A percentile compares a stretch with the other conserved stretches of the same genome.
These are phyloP conservation scores for Daboia siamensis DNA, from an alignment of 2,113 vertebrate genomes.

Conservation along the genomic window DNA sequence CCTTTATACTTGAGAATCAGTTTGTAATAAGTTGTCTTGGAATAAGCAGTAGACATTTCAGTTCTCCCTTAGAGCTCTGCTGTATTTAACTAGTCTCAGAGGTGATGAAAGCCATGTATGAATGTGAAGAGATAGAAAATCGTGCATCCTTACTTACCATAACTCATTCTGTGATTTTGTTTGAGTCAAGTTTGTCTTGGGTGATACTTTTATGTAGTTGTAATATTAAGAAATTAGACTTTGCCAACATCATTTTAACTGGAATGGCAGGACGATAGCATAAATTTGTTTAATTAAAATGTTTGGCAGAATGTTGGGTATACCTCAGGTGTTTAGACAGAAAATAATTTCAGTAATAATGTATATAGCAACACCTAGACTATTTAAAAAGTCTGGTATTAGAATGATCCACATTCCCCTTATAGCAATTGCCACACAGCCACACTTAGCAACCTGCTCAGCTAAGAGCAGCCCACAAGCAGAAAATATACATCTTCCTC, in stretches of 20 bases:
- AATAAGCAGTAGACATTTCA: not conserved
- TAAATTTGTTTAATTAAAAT: not conserved
- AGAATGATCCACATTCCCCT: not conserved
- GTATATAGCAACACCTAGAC: not conserved
- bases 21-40: not conserved
- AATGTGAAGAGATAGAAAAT: not conserved
- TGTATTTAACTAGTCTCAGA: not conserved
- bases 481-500: not conserved
- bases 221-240: not conserved
- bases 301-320: not conserved
- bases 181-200: not conserved
- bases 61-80: not conserved
- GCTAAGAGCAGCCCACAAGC: not conserved
- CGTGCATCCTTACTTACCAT: not conserved
- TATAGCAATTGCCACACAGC: not conserved
- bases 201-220: not conserved
- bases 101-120: not conserved
- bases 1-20: not conserved
- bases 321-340: not conserved
- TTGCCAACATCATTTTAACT: not conserved
- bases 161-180: not conserved
- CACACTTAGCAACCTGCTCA: not conserved
- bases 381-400: not conserved
- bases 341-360: not conserved
- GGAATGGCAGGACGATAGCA: not conserved